phyloP scores from a whole-genome alignment of 2,888 invertebrate species.

The Gryllus longicercus region DNA sequence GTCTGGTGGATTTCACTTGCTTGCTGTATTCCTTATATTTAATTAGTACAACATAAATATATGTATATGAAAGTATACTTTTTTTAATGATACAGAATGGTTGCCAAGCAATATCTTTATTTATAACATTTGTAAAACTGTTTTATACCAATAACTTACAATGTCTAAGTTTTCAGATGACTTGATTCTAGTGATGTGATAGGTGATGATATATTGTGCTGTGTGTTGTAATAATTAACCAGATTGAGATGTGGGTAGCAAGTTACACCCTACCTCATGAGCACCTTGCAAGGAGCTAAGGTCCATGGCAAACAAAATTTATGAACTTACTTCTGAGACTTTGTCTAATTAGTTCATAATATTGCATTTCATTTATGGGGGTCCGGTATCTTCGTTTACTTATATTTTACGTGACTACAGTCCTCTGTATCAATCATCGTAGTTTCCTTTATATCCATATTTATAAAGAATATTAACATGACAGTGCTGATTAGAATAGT shows the following conservation, averaged over 20 bases:
- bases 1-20: constrained; percentile 27
- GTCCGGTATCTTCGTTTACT: constrained; percentile 18
- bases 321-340: constrained; percentile 11
- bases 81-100: constrained; percentile 19
- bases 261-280: not conserved
- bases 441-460: not conserved
- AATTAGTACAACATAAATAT: constrained; percentile 26
- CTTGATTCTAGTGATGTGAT: constrained; percentile 8
- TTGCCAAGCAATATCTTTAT: constrained; percentile 30
- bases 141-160: not conserved
- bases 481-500: constrained; percentile 17
- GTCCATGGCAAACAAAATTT: not conserved
- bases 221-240: constrained; percentile 25
- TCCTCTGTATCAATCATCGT: not conserved
- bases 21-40: constrained; percentile 26
- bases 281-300: too few relatives aligned
- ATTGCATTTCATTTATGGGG: constrained; percentile 21
- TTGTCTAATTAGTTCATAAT: constrained; percentile 26
- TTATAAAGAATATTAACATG: not conserved
- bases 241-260: constrained; percentile 23
- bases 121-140: constrained; percentile 18
- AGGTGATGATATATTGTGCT: not conserved
- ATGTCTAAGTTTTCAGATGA: not conserved
- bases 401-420: not conserved
- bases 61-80: constrained; percentile 25